Base-by-base conservation (phyloP, 2,888 invertebrate genomes). In the Arge pagana region DNA sequence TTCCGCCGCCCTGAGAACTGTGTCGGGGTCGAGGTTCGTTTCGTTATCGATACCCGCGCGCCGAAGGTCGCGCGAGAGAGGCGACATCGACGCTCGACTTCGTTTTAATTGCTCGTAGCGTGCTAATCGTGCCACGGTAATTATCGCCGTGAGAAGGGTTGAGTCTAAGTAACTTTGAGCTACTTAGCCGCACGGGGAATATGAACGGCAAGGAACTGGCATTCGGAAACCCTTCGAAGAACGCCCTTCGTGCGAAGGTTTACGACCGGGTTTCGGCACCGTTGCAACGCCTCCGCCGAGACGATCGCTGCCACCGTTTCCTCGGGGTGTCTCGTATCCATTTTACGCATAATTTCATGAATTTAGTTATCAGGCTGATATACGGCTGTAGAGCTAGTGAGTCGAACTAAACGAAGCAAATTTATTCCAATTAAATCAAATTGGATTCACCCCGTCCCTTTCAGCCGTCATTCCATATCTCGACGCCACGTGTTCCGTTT, bases 341-440 rank as follows among this genome's bases (percentile, higher is more conserved):
- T 43, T 57, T 62, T 63, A 71, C 71, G 71, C 71, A 71, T 71
- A 71, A 71, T 71, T 71, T 64, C 68, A 66, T 70, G 67, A 71
- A 71, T 71, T 71, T 68, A 69, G 65, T 60, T 71, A 71, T 65
- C 71, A 71, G 71, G 71, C 67, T 68, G 57, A 69, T 71, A 71
- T 71, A 59, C 60, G 50, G 52, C 41, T 54, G 63, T 60, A 64
- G 71, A 71, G 71, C 71, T 68, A 61, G 63, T 55, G 62, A 61
- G 59, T 67, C 70, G 68, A n/a, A n/a, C n/a, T n/a, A 65, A 67
- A 62, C 64, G 63, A 62, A 61, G 65, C 68, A 70, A 71, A 71
- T 71, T 67, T 71, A 71, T 71, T 71, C 68, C 70, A 71, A 71
- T 71, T 70, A 70, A 71, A 70, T 70, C 71, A 71, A 71, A 71